These are phyloP conservation scores for Pseudorasbora parva DNA, from an alignment of 2,113 vertebrate genomes.

Conservation along the genomic window DNA sequence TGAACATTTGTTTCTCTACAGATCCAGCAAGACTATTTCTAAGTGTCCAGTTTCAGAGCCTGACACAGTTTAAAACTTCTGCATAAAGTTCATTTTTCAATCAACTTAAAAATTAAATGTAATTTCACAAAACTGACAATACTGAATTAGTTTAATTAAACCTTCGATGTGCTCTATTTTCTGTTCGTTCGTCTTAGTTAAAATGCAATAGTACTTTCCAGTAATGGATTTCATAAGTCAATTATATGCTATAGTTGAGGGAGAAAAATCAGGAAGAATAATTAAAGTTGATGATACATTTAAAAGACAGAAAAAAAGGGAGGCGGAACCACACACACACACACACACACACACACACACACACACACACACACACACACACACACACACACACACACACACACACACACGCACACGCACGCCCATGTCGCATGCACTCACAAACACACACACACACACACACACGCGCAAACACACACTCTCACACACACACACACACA, in stretches of 20 bases:
- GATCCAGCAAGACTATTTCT: background rate
- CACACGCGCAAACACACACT: background rate
- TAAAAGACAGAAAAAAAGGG: background rate
- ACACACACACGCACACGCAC: background rate
- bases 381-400: background rate
- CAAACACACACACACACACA: background rate
- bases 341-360: background rate
- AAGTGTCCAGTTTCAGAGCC: background rate
- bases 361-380: background rate
- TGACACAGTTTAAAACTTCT: background rate
- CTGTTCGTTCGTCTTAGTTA: background rate
- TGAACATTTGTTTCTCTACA: background rate
- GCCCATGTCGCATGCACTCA: too few species aligned
- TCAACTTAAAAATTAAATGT: constrained; percentile 11
- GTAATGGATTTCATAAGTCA: constrained; percentile 13
- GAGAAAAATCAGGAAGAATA: constrained; percentile 19
- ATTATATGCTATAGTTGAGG: background rate
- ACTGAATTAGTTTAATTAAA: background rate
- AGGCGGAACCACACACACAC: too few species aligned
- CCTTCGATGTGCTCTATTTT: constrained; percentile 4
- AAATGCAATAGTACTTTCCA: background rate
- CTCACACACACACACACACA: background rate
- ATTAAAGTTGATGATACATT: constrained; percentile 27
- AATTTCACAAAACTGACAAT: background rate
- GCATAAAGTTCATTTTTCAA: background rate